A percentile compares a stretch with the other conserved stretches of the same genome.
Conservation (phyloP, 2,113 vertebrate genomes). For the Paradoxurus hermaphroditus region DNA sequence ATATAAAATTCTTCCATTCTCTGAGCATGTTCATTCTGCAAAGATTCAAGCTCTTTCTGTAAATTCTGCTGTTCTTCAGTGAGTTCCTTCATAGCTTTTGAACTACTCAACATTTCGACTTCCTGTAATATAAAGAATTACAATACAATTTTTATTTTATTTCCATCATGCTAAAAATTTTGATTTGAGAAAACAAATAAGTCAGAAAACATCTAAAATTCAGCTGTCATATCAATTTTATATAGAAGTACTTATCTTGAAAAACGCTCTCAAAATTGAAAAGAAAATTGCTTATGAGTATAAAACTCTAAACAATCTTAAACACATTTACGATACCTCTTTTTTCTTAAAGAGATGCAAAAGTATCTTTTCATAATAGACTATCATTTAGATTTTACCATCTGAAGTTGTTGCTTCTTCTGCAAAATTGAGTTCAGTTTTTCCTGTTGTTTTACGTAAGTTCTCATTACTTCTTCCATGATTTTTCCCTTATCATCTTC, state of each 20-base stretch:
- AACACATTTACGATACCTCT: background rate
- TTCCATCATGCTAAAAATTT: conserved; percentile 29
- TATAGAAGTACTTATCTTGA: background rate
- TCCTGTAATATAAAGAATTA: conserved; percentile 84
- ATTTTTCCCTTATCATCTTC: conserved; percentile 97
- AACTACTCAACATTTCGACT: conserved; percentile 88
- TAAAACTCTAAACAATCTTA: background rate
- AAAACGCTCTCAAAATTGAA: conserved; percentile 24
- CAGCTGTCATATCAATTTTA: background rate
- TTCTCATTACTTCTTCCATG: conserved; percentile 97
- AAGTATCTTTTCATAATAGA: conserved; percentile 25
- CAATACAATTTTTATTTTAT: conserved; percentile 34
- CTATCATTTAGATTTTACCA: conserved; percentile 84
- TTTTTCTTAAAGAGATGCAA: background rate
- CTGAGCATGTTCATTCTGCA: conserved; percentile 94
- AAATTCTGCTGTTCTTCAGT: conserved; percentile 94
- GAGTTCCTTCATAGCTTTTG: conserved; percentile 92
- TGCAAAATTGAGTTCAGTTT: conserved; percentile 94
- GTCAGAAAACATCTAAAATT: conserved; percentile 10
- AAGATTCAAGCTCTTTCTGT: conserved; percentile 93
- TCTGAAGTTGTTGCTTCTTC: conserved; percentile 95
- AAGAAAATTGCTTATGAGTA: background rate
- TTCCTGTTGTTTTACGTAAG: conserved; percentile 95
- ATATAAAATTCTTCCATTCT: conserved; percentile 94
- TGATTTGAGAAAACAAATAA: background rate